phyloP scores from a whole-genome alignment of 2,113 vertebrate genomes.

The Pseudopodoces humilis region DNA sequence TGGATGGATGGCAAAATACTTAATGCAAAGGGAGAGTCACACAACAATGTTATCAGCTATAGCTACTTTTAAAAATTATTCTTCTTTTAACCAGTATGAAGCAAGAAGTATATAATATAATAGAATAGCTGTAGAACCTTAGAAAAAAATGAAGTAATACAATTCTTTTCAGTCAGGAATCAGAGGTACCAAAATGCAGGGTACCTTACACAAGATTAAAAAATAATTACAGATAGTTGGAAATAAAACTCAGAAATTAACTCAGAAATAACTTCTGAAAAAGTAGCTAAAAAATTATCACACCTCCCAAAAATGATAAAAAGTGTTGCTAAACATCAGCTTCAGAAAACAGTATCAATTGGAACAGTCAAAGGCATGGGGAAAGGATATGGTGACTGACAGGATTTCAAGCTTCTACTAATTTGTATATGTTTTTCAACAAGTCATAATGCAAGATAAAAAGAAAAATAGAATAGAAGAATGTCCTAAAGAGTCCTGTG shows the following conservation, averaged over 20 bases:
- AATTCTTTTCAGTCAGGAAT: background rate
- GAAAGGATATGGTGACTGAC: background rate
- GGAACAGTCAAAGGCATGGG: background rate
- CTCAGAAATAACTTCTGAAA: background rate
- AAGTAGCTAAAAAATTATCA: background rate
- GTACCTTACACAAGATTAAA: background rate
- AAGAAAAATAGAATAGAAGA: background rate
- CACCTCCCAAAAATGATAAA: background rate
- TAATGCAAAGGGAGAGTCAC: background rate
- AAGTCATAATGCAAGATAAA: background rate
- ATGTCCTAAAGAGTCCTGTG: background rate
- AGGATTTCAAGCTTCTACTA: background rate
- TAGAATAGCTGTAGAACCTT: background rate
- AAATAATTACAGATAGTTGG: background rate
- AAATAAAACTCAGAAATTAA: background rate
- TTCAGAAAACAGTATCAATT: background rate
- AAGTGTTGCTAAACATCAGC: accelerated
- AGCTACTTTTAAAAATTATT: accelerated
- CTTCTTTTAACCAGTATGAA: background rate
- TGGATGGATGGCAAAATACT: background rate
- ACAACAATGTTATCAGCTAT: background rate
- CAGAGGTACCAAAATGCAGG: background rate
- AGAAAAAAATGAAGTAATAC: background rate
- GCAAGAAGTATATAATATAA: background rate
- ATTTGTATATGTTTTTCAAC: background rate